Base-by-base conservation (phyloP, 2,113 vertebrate genomes). In the Siphamia tubifer region DNA sequence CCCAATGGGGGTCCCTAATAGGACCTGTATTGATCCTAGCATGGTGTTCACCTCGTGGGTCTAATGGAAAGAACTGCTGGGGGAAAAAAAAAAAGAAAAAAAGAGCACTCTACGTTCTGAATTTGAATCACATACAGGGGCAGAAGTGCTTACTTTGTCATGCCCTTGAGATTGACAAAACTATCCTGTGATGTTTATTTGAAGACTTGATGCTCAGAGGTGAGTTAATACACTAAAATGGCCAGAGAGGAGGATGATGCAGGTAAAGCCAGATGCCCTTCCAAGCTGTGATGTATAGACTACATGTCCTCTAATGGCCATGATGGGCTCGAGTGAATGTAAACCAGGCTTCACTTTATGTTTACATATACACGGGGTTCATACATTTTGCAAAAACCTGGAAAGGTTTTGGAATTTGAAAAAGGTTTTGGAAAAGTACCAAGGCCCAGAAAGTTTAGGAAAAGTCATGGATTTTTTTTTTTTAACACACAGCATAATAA, bases 11-110 rank as follows among this genome's bases (percentile, higher is more conserved):
- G 72, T 82, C 72, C 47, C 71, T 86, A 89, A 91, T 89, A 80
- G 80, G 74, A 74, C 76, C 52, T 51, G 68, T 79, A 91, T 91
- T 79, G 89, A 91, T 90, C 73, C 43, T 17, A 57, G 57, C 57
- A 39, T 73, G 60, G 71, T 56, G 76, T 60, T 81, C 49, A 44
- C 74, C 81, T 73, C 69, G 77, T 85, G 81, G 57, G 78, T 76
- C 68, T 85, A 84, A 88, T 82, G 77, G 87, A 77, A 83, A 75
- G 48, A 38, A 49, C 68, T 64, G 52, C n/a, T n/a, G 54, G 52
- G 45, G 11, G 44, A 68, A 67, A 52, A 53, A 27, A 48, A 62
- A 24, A 44, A 42, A 35, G 39, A 60, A 16, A 10, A 42, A 40
- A 69, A 68, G 16, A n/a, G 55, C 30, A 62, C 16, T 62, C 19